Evolutionary conservation across 2,797 vertebrate species (phyloP).

Genomic region (Mareca penelope): DNA sequence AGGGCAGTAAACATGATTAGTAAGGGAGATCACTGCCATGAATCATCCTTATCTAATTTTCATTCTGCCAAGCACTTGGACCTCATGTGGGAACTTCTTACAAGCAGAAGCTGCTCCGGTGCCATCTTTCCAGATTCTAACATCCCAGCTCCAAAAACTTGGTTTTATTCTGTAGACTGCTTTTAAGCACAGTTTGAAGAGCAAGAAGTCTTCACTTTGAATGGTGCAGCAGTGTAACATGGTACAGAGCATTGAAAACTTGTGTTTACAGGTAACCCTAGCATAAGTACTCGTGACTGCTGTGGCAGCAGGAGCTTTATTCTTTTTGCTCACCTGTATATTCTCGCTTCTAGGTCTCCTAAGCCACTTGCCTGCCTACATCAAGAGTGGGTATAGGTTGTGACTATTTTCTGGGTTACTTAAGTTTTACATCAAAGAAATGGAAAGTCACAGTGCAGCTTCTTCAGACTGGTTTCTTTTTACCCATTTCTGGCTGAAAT

Average conservation of each 20-base stretch:
- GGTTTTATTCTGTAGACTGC: not conserved
- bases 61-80: not conserved
- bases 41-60: not conserved
- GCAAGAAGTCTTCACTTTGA: not conserved
- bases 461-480: not conserved
- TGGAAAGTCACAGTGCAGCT: not conserved
- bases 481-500: not conserved
- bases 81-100: not conserved
- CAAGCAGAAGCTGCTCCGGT: not conserved
- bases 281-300: not conserved
- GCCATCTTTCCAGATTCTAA: not conserved
- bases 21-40: not conserved
- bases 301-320: not conserved
- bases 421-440: not conserved
- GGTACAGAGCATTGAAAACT: not conserved
- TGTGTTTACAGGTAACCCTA: not conserved
- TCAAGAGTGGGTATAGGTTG: not conserved
- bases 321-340: not conserved
- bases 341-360: not conserved
- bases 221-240: not conserved
- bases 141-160: not conserved
- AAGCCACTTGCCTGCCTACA: not conserved
- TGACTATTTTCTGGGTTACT: not conserved
- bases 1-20: not conserved
- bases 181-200: not conserved